Evolutionary conservation across 2,113 vertebrate species (phyloP).

Genomic region (Chroicocephalus ridibundus): DNA sequence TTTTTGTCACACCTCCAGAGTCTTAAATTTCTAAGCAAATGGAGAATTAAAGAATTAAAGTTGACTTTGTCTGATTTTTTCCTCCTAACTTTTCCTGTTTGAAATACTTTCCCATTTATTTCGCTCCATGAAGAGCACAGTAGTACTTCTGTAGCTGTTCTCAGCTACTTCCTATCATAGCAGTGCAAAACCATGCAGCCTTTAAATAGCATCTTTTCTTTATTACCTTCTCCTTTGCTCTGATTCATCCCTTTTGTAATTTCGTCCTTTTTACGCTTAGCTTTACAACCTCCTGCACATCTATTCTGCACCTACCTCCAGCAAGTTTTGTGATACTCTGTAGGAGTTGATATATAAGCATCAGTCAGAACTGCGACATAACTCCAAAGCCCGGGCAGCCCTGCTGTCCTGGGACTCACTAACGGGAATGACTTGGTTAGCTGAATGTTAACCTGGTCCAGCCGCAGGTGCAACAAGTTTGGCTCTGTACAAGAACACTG

Average conservation of each 20-base stretch:
- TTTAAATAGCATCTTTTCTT: background rate
- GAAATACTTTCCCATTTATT: background rate
- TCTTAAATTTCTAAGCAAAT: background rate
- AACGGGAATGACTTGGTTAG: fast-evolving
- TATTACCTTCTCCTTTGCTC: background rate
- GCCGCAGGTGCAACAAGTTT: background rate
- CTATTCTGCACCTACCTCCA: background rate
- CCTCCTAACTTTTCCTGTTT: background rate
- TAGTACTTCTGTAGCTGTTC: background rate
- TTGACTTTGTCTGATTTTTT: background rate
- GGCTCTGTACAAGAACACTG: background rate
- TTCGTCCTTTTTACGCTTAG: background rate
- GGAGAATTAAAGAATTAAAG: background rate
- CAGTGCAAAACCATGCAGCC: background rate
- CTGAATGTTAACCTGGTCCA: background rate
- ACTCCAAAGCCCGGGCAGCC: background rate
- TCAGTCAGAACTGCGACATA: background rate
- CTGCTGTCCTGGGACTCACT: background rate
- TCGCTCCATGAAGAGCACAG: fast-evolving
- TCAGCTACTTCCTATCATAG: background rate
- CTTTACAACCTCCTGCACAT: background rate
- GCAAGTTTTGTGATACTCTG: background rate
- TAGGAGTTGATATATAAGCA: background rate
- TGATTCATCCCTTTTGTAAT: background rate
- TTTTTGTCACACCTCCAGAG: background rate